Evolutionary conservation across 2,797 vertebrate species (phyloP), one percentile per base, ranked within the genome.

Genomic region (Esox lucius): DNA sequence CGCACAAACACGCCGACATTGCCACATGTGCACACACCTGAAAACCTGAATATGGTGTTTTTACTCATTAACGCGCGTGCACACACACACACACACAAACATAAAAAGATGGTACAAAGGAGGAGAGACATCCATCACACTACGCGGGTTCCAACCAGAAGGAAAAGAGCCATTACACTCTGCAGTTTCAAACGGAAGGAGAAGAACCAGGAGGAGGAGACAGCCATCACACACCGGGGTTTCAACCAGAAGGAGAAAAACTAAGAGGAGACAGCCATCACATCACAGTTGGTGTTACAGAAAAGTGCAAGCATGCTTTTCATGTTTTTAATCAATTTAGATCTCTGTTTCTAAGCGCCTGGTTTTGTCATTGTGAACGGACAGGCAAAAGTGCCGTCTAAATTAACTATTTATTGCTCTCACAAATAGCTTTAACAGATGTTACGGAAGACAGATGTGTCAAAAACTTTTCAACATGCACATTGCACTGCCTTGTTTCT

Each of bases 311-410:
- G 78, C 46, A 59, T 46, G 65, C 64, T 5, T 46, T 76, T 68
- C 24, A 35, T 67, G 64, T 76, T 74, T 75, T 78, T 80, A 68
- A 87, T 86, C 81, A 76, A 80, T 81, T 75, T 62, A 67, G 26
- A 70, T 33, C 16, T 61, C 5, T 82, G 70, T 76, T 87, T 24
- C 84, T 82, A 66, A 76, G 81, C 56, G 28, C 75, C 79, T 42
- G 73, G 59, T 70, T 61, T 53, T 19, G 71, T 72, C 51, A 71
- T 71, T 71, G 83, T 79, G 77, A 70, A 69, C 17, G 19, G 6
- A 84, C 78, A 71, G 64, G 73, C 77, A 71, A 48, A 78, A 76
- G 72, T 81, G 77, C 77, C 77, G 76, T 61, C 51, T 72, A 42
- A 67, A 53, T 68, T 31, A 28, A 75, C 31, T 56, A 48, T 78